A percentile compares a stretch with the other conserved stretches of the same genome.
Evolutionary conservation across 2,888 invertebrate genomes (phyloP).

Genomic region (Zaprionus obscuricornis): DNA sequence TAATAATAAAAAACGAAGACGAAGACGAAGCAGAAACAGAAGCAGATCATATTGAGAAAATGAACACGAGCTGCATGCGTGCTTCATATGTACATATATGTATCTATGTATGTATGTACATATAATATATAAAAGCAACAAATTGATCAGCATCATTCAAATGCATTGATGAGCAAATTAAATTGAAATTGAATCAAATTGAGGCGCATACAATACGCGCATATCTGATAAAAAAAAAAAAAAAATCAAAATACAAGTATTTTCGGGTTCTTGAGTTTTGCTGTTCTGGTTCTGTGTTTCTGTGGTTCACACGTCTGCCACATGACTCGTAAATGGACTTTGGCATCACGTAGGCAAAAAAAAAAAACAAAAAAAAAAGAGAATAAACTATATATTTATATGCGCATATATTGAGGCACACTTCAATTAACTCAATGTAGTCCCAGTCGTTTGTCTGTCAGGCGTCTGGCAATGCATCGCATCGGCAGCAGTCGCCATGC

Average conservation of each 20-base stretch:
- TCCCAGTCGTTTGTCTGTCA: slow-evolving; percentile 23
- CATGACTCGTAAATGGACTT: slow-evolving; percentile 75
- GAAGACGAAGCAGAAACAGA: too few relatives aligned
- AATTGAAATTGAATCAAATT: slow-evolving; percentile 36
- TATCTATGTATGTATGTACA: too few relatives aligned
- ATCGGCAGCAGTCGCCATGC: slow-evolving; percentile 24
- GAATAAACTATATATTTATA: background rate
- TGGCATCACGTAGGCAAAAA: slow-evolving; percentile 38
- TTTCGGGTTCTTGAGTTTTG: slow-evolving; percentile 32
- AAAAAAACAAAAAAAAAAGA: slow-evolving; percentile 9
- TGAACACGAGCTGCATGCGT: slow-evolving; percentile 62
- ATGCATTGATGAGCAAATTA: slow-evolving; percentile 47
- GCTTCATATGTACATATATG: too few relatives aligned
- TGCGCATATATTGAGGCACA: slow-evolving; percentile 3
- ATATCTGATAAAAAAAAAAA: slow-evolving; percentile 20
- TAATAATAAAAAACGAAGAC: too few relatives aligned
- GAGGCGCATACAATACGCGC: slow-evolving; percentile 43
- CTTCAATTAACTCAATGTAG: slow-evolving; percentile 30
- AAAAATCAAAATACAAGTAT: slow-evolving; percentile 2
- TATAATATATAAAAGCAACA: too few relatives aligned
- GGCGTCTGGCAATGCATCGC: slow-evolving; percentile 35
- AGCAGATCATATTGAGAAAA: too few relatives aligned
- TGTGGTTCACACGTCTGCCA: slow-evolving; percentile 59
- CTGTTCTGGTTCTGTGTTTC: slow-evolving; percentile 14
- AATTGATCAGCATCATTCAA: slow-evolving; percentile 52